Evolutionary conservation across 1,140 invertebrate genomes (phyloP), one percentile per base, ranked within the genome.

Genomic region (Brachionus sp.): DNA sequence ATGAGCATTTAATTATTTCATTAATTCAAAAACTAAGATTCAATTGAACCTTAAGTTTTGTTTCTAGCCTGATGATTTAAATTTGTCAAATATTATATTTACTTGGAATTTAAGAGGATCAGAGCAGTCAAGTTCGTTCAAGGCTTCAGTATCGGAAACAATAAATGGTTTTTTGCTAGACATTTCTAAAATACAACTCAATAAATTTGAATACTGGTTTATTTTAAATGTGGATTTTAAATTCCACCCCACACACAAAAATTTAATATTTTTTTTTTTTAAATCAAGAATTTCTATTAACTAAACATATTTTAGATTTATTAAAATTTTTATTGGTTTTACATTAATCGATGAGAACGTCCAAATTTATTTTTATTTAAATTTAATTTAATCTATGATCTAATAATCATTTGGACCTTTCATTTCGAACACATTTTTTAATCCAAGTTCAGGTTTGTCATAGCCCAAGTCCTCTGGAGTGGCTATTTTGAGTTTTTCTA

Each of bases 391-490:
- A 66, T 19, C 50, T 57, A 57, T 57, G n/a, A 57, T 62, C 39
- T 80, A 80, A 42, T 80, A 80, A 19, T 80, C 77, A 13, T 80
- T 80, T 35, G 77, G 77, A 66, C 77, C 77, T 42, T 82, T 66
- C 80, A 82, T 82, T 42, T 82, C 80, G 33, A 53, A 66, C 6
- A 82, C 80, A 68, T 5, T 42, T 73, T 84, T 77, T 50, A 84
- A 50, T 62, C 68, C 86, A 66, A 99, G 90, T 90, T 99, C 97
- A 73, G 97, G 97, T 90, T 98, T 95, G 89, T 98, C 95, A 87
- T 96, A 98, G 70, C 96, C 96, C 85, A 99, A 90, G 87, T 98
- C 95, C 90, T 98, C 97, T 12, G 94, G 94, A 19, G 96, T 98
- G 33, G 92, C 92, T 85, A 99, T 93, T 23, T 97, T 97, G 42